These are phyloP conservation scores for Muntiacus reevesi DNA, from an alignment of 2,113 vertebrate species.

Conservation along the genomic window DNA sequence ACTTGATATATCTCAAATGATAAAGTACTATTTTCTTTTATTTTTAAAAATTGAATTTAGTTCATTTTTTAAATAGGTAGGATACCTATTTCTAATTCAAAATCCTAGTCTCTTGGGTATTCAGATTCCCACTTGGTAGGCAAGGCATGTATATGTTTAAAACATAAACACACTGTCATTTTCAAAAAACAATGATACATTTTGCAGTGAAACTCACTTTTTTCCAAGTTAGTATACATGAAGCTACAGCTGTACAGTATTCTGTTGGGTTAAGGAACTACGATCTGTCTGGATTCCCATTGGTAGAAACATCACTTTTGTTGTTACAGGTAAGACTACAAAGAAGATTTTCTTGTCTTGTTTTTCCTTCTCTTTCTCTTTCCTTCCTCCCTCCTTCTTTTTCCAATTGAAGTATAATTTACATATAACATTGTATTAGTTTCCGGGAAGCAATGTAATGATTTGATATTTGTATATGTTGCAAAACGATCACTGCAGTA, in stretches of 20 bases:
- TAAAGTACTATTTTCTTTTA: background rate
- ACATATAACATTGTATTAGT: background rate
- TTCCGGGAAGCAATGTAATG: background rate
- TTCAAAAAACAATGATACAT: background rate
- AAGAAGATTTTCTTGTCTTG: background rate
- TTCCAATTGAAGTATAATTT: background rate
- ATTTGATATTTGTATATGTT: background rate
- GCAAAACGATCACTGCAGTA: background rate
- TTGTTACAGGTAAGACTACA: background rate
- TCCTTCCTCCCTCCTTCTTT: background rate
- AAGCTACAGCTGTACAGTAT: background rate
- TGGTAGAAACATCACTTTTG: background rate
- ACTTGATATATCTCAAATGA: background rate
- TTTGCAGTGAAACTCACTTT: background rate
- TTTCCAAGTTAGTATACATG: background rate
- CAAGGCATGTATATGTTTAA: background rate
- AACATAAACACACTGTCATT: background rate
- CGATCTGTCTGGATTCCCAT: background rate
- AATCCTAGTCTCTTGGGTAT: background rate
- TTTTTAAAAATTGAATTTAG: background rate
- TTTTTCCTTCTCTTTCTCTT: background rate
- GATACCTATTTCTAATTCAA: slow-evolving; percentile 6
- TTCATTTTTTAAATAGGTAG: slow-evolving; percentile 12
- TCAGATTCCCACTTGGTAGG: background rate
- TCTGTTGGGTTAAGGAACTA: background rate